These are phyloP conservation scores for Dolichallabes microphthalmus DNA, from an alignment of 2,113 vertebrate species.

Conservation along the genomic window DNA sequence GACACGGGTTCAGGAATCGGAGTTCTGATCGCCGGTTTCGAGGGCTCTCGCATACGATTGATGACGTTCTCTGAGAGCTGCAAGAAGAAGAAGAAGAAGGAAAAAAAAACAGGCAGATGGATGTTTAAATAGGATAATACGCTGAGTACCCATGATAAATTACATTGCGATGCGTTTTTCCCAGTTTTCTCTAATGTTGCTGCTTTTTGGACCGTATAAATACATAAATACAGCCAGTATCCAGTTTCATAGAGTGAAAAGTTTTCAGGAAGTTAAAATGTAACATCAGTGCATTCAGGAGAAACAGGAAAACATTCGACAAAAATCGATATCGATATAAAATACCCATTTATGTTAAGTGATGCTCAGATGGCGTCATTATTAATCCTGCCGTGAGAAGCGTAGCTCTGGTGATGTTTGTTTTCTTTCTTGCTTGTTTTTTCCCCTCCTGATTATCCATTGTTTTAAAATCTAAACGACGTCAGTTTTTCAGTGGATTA, in stretches of 20 bases:
- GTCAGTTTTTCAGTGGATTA: too few species aligned
- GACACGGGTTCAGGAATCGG: constrained; percentile 47
- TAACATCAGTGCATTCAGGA: neutral
- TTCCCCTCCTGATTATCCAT: too few species aligned
- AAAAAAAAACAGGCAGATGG: neutral
- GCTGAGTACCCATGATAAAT: neutral
- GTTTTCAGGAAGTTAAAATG: neutral
- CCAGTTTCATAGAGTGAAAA: neutral
- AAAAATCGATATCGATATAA: neutral
- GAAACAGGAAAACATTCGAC: neutral
- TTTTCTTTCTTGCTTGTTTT: too few species aligned
- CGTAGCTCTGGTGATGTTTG: too few species aligned
- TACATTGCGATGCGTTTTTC: neutral
- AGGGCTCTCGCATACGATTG: constrained; percentile 87
- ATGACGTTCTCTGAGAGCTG: constrained; percentile 94
- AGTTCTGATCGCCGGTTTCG: neutral
- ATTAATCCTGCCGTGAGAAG: too few species aligned
- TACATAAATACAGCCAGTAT: neutral
- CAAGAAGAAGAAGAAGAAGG: constrained; percentile 12
- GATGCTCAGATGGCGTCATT: too few species aligned
- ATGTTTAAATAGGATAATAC: neutral
- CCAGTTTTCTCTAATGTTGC: neutral
- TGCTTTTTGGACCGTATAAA: neutral
- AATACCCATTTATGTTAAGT: neutral
- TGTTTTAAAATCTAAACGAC: too few species aligned